Percentiles rank a stretch among this genome's conserved stretches.
Evolutionary conservation across 1,140 invertebrate genomes (phyloP).

Genomic region (Ylistrum balloti): DNA sequence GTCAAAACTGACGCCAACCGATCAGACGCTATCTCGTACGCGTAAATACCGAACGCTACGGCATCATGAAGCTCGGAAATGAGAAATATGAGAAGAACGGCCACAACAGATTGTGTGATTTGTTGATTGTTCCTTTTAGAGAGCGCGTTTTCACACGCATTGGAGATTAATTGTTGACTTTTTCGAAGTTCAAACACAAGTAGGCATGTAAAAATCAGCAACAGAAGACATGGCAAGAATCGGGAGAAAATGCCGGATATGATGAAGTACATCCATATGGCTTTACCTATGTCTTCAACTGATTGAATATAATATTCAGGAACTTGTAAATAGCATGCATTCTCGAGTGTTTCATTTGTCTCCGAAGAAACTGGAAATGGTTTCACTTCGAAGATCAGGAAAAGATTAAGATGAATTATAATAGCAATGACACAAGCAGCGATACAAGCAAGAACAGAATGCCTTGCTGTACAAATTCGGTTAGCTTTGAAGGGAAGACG

Average conservation of each 20-base stretch:
- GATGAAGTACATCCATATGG: conserved; percentile 55
- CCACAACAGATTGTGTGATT: conserved; percentile 45
- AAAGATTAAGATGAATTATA: conserved; percentile 47
- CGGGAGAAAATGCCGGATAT: conserved; percentile 49
- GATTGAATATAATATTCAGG: conserved; percentile 50
- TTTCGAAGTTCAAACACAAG: conserved; percentile 42
- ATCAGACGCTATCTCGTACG: conserved; percentile 46
- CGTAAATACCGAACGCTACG: conserved; percentile 56
- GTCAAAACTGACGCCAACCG: conserved; percentile 37
- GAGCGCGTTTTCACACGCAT: conserved; percentile 25
- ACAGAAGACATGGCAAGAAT: conserved; percentile 52
- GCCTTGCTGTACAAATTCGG: conserved; percentile 48
- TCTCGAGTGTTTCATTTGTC: not conserved
- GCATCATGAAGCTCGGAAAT: conserved; percentile 54
- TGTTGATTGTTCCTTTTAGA: not conserved
- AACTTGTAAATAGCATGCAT: conserved; percentile 47
- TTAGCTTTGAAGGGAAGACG: conserved; percentile 57
- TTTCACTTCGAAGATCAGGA: conserved; percentile 48
- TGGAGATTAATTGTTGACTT: conserved; percentile 14
- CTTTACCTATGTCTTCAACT: conserved; percentile 42
- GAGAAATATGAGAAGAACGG: conserved; percentile 54
- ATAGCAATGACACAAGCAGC: conserved; percentile 42
- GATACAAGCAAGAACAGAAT: conserved; percentile 48
- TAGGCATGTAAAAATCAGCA: conserved; percentile 47
- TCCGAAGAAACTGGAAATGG: conserved; percentile 31